phyloP scores from a whole-genome alignment of 2,113 vertebrate genomes.

The Illadopsis cleaveri region DNA sequence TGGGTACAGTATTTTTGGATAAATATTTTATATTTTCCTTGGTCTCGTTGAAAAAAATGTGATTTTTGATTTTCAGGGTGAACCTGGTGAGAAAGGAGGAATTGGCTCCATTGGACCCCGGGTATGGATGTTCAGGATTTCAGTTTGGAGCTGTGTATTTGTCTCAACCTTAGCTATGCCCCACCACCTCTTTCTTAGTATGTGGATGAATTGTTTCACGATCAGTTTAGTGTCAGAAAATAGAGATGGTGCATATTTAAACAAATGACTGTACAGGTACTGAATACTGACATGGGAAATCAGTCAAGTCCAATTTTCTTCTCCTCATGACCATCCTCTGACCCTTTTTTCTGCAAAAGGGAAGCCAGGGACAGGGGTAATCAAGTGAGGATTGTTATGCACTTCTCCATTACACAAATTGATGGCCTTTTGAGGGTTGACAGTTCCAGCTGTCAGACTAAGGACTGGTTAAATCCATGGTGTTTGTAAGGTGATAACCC shows the following conservation, averaged over 20 bases:
- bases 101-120: conserved; percentile 68
- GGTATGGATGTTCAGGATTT: conserved; percentile 55
- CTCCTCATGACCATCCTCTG: background rate
- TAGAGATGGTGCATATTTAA: background rate
- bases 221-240: background rate
- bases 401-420: background rate
- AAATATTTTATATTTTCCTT: background rate
- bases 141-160: background rate
- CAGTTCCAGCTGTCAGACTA: background rate
- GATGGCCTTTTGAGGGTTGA: background rate
- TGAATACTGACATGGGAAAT: background rate
- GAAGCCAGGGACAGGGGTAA: background rate
- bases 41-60: background rate
- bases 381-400: background rate
- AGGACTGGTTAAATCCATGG: background rate
- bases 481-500: background rate
- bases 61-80: conserved; percentile 77
- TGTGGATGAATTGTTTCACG: background rate
- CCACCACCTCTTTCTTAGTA: background rate
- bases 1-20: background rate
- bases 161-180: background rate
- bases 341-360: background rate
- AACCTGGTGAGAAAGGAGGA: conserved; percentile 81
- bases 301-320: background rate
- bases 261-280: background rate